Evolutionary conservation across 2,797 vertebrate species (phyloP).

Genomic region (Pogoniulus pusillus): DNA sequence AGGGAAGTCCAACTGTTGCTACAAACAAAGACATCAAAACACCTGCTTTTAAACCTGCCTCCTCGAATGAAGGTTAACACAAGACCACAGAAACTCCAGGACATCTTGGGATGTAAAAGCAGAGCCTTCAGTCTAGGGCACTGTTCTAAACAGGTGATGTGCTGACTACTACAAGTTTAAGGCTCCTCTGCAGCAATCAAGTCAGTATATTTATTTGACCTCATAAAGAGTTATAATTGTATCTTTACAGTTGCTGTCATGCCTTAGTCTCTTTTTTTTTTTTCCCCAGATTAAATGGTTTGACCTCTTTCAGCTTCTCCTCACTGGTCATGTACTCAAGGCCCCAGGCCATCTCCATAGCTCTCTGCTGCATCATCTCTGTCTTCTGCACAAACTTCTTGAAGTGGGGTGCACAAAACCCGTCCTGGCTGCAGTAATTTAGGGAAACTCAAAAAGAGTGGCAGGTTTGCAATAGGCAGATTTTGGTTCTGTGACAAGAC

Average conservation of each 20-base stretch:
- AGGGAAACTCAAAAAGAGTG: background rate
- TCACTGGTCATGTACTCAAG: background rate
- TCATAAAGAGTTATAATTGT: background rate
- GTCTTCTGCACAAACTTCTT: background rate
- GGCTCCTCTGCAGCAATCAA: background rate
- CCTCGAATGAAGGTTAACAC: background rate
- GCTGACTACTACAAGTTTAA: background rate
- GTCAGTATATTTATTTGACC: background rate
- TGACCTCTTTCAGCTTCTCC: background rate
- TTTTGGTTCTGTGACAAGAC: background rate
- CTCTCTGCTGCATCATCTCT: background rate
- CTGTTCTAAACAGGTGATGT: background rate
- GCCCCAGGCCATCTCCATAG: background rate
- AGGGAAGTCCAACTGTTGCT: background rate
- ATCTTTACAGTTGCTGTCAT: background rate
- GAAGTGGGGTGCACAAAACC: background rate
- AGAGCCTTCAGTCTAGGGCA: background rate
- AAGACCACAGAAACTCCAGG: background rate
- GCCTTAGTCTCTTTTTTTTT: background rate
- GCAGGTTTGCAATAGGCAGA: background rate
- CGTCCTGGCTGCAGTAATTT: background rate
- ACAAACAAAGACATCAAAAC: background rate
- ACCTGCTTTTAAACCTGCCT: background rate
- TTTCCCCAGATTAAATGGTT: background rate
- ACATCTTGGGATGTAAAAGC: background rate